phyloP scores from a whole-genome alignment of 2,797 vertebrate genomes.

The Chloroceryle inda region DNA sequence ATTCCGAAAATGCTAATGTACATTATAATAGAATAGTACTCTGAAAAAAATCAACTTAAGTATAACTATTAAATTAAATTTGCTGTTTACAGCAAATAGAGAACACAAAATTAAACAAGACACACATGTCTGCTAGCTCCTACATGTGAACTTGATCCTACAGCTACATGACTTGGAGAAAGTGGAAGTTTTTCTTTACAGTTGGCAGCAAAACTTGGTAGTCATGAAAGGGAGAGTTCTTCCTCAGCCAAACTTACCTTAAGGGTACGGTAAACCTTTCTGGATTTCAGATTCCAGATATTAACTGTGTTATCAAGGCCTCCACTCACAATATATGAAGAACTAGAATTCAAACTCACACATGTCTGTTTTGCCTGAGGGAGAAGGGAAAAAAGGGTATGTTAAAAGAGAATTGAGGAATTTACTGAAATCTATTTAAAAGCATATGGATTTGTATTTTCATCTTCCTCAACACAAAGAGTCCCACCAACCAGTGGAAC shows the following conservation, averaged over 20 bases:
- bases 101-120: not conserved
- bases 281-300: constrained; percentile 97
- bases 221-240: not conserved
- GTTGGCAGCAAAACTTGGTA: not conserved
- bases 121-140: not conserved
- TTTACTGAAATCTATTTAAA: not conserved
- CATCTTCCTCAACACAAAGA: not conserved
- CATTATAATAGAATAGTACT: not conserved
- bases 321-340: constrained; percentile 91
- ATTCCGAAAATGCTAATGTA: not conserved
- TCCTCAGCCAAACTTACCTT: constrained; percentile 82
- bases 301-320: constrained; percentile 92
- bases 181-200: not conserved
- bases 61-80: not conserved
- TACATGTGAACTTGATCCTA: not conserved
- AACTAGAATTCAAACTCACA: constrained; percentile 89
- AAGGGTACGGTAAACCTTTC: constrained; percentile 89
- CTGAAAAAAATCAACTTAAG: not conserved
- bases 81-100: not conserved
- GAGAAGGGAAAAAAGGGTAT: not conserved
- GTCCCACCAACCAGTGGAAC: not conserved
- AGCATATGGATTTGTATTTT: not conserved
- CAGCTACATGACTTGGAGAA: not conserved
- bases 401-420: not conserved
- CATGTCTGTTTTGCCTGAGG: constrained; percentile 93